These are phyloP conservation scores for Dreissena rostriformis DNA, from an alignment of 1,140 invertebrate species.

Conservation along the genomic window DNA sequence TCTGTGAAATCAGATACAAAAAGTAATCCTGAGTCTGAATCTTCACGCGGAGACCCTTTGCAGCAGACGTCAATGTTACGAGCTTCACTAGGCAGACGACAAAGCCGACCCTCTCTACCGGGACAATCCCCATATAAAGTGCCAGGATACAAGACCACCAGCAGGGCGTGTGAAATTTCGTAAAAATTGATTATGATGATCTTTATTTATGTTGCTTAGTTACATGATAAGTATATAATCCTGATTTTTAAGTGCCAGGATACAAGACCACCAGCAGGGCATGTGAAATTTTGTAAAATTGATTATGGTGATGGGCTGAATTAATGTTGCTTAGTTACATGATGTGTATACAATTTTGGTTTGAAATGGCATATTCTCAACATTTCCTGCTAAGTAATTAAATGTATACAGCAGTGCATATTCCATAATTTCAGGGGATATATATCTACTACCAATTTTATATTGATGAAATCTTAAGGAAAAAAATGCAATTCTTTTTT, in stretches of 20 bases:
- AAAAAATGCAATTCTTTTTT: no score
- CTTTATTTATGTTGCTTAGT: background rate
- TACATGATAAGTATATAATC: no score
- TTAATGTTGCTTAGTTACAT: background rate
- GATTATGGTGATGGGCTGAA: background rate
- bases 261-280: constrained; percentile 23
- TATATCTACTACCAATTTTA: no score
- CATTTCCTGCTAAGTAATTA: no score
- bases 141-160: constrained; percentile 6
- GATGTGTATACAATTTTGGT: no score
- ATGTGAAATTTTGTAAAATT: constrained; percentile 32
- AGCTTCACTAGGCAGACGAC: background rate
- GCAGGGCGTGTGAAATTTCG: constrained; percentile 41
- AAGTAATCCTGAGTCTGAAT: background rate
- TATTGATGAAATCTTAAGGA: no score
- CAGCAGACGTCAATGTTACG: background rate
- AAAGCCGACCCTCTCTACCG: constrained; percentile 6
- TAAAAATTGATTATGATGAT: background rate
- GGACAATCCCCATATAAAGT: constrained; percentile 31
- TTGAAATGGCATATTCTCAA: no score
- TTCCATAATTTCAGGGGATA: no score
- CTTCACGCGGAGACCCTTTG: background rate
- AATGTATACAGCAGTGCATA: no score
- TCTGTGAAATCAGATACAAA: background rate
- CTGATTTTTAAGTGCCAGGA: constrained; percentile 13